phyloP scores from a whole-genome alignment of 2,888 invertebrate species.

The Pasiphila rectangulata region DNA sequence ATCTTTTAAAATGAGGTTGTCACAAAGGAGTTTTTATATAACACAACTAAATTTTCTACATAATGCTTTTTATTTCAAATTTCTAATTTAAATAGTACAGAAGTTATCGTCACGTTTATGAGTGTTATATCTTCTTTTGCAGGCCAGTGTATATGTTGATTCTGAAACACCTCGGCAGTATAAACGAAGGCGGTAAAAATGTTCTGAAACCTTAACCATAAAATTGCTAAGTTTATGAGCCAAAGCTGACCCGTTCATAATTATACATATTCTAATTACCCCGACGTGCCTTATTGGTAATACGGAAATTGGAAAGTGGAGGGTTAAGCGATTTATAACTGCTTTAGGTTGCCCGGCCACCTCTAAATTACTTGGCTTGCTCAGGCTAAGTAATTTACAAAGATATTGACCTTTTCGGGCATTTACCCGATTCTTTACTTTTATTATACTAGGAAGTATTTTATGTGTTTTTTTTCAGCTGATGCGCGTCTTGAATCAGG shows the following conservation, averaged over 20 bases:
- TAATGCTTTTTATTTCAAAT: too few relatives aligned
- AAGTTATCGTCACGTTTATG: too few relatives aligned
- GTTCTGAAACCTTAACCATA: background rate
- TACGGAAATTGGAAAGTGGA: slow-evolving; percentile 14
- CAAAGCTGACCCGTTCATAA: background rate
- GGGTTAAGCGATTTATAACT: slow-evolving; percentile 23
- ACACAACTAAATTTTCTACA: too few relatives aligned
- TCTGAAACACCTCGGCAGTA: too few relatives aligned
- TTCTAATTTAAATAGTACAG: too few relatives aligned
- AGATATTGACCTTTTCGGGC: slow-evolving; percentile 6
- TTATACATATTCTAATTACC: slow-evolving; percentile 12
- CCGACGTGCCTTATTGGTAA: slow-evolving; percentile 10
- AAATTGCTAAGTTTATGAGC: background rate
- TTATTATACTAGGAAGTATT: too few relatives aligned
- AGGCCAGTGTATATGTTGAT: too few relatives aligned
- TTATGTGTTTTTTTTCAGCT: too few relatives aligned
- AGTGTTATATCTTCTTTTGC: too few relatives aligned
- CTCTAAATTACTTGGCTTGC: slow-evolving; percentile 8
- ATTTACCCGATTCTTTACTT: background rate
- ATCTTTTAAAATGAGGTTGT: too few relatives aligned
- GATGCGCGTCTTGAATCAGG: too few relatives aligned
- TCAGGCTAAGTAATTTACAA: slow-evolving; percentile 1
- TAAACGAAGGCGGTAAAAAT: background rate
- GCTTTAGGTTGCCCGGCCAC: slow-evolving; percentile 3
- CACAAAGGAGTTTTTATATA: too few relatives aligned